Evolutionary conservation across 2,888 invertebrate genomes (phyloP), one percentile per base, ranked within the genome.

Genomic region (Dicranocentrus wangi): DNA sequence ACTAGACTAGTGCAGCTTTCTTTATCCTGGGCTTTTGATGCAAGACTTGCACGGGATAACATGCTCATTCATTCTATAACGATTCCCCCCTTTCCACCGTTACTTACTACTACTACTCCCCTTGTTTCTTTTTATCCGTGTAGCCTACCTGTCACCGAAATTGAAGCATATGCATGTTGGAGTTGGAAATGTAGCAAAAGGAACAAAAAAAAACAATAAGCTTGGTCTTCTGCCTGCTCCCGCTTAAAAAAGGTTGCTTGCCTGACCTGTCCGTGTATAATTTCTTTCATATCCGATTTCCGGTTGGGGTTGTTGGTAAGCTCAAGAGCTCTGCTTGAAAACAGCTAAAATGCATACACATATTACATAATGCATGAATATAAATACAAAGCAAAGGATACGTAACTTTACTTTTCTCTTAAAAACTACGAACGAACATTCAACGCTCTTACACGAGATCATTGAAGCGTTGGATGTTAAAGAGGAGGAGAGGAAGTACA

Each of bases 201-300:
- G 69, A 13, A 58, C 25, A 19, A 13, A 13, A 58, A 10, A 25
- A 25, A 19, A 61, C 61, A 32, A 61, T 61, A 61, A 32, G 32
- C 10, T 32, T 32, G 32, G 5, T 42, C 15, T 2, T 58, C 23
- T 58, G 8, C 21, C 2, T 13, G 17, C 7, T 21, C 55, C 61
- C 61, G 39, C 39, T 61, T 32, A 61, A 17, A 43, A 60, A 58
- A 55, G 23, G 13, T 55, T 53, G 43, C 53, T 58, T 43, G 55
- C 58, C 65, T 66, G 63, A 53, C 77, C 69, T 63, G 61, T 69
- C 70, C 77, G 63, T 77, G 23, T 72, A 68, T 83, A 80, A 82
- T 83, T 85, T 81, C 82, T 78, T 76, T 78, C 79, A 81, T 83
- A 84, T 83, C 83, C 83, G 80, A 85, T 85, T 85, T 85, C 85